These are phyloP conservation scores for Scaeva pyrastri DNA, from an alignment of 2,888 invertebrate genomes.

Conservation along the genomic window DNA sequence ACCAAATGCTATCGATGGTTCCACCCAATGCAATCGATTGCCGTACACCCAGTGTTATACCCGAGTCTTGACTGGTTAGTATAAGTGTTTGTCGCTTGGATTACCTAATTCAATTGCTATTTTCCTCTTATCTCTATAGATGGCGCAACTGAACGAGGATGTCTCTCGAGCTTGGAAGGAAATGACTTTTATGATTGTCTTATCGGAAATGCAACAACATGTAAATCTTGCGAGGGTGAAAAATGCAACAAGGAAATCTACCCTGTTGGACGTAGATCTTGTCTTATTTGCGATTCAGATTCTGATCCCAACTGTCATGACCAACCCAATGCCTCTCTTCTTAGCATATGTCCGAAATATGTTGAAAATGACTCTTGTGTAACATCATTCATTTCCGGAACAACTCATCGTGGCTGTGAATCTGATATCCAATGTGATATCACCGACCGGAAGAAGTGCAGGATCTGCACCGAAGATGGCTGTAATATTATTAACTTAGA, in stretches of 20 bases:
- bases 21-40: conserved; percentile 74
- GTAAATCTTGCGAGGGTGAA: conserved; percentile 78
- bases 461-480: conserved; percentile 78
- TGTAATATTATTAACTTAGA: conserved; percentile 80
- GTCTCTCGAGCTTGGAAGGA: conserved; percentile 79
- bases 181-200: conserved; percentile 80
- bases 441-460: conserved; percentile 77
- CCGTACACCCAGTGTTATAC: conserved; percentile 80
- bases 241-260: conserved; percentile 79
- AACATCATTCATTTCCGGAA: conserved; percentile 77
- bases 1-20: conserved; percentile 72
- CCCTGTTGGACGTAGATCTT: conserved; percentile 78
- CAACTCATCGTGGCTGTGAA: conserved; percentile 80
- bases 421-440: conserved; percentile 78
- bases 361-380: conserved; percentile 79
- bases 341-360: conserved; percentile 78
- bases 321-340: conserved; percentile 78
- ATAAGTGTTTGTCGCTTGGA: neutral
- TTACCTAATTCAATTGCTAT: no score
- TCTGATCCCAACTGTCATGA: conserved; percentile 77
- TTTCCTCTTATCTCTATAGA: conserved; percentile 54
- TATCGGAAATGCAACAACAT: conserved; percentile 78
- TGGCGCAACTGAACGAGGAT: conserved; percentile 82
- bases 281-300: conserved; percentile 80
- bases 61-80: conserved; percentile 77